phyloP scores from a whole-genome alignment of 2,797 vertebrate genomes.

The Gymnothorax reevesii region DNA sequence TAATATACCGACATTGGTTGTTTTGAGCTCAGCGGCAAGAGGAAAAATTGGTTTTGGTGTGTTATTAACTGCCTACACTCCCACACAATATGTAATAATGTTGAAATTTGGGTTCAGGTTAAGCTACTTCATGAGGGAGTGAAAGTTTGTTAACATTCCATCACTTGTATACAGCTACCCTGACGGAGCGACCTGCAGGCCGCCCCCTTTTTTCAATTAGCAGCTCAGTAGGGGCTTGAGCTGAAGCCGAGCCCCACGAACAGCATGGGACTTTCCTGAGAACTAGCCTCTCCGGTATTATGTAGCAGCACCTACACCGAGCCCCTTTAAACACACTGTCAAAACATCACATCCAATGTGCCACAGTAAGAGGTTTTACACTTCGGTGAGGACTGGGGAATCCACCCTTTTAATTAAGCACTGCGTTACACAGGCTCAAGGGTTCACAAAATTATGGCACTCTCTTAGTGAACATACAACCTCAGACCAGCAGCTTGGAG shows the following conservation, averaged over 20 bases:
- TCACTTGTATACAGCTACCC: slow-evolving; percentile 44
- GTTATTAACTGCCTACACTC: neutral
- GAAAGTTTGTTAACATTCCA: slow-evolving; percentile 52
- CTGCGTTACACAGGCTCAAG: slow-evolving; percentile 43
- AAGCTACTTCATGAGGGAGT: slow-evolving; percentile 48
- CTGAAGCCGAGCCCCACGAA: slow-evolving; percentile 50
- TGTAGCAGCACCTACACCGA: neutral
- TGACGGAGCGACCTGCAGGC: slow-evolving; percentile 51
- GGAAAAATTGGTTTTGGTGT: neutral
- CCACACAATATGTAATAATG: neutral
- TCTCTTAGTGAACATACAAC: neutral
- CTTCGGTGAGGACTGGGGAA: slow-evolving; percentile 42
- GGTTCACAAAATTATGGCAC: neutral
- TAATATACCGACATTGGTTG: too few species aligned
- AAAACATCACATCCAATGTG: slow-evolving; percentile 22
- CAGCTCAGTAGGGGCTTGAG: slow-evolving; percentile 52
- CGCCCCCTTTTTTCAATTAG: slow-evolving; percentile 58
- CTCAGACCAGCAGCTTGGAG: neutral
- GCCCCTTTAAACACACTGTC: slow-evolving; percentile 46
- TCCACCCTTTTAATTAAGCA: slow-evolving; percentile 49
- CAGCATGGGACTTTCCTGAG: slow-evolving; percentile 49
- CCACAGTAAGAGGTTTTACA: slow-evolving; percentile 36
- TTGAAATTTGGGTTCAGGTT: neutral
- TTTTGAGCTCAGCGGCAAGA: neutral
- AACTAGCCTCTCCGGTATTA: slow-evolving; percentile 19